Evolutionary conservation across 2,113 vertebrate species (phyloP).

Genomic region (Syngnathus scovelli): DNA sequence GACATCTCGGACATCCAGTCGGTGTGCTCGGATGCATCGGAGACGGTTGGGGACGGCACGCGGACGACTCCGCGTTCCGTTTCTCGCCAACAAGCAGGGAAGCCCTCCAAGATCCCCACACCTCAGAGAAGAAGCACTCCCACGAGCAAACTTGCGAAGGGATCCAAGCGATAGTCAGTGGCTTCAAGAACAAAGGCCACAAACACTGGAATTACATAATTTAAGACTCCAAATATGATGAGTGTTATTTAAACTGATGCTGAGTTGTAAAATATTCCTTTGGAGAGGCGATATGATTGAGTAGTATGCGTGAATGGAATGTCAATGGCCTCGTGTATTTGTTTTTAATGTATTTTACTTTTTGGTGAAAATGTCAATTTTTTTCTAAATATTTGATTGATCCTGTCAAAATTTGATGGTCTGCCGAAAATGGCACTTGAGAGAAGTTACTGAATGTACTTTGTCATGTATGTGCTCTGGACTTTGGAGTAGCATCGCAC

Average conservation of each 20-base stretch:
- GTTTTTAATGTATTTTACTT: conserved; percentile 84
- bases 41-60: conserved; percentile 77
- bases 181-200: conserved; percentile 35
- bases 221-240: conserved; percentile 75
- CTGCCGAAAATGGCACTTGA: conserved; percentile 39
- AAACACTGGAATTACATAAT: conserved; percentile 64
- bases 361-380: conserved; percentile 84
- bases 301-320: conserved; percentile 87
- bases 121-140: conserved; percentile 83
- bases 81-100: conserved; percentile 78
- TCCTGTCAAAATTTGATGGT: conserved; percentile 68
- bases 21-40: conserved; percentile 86
- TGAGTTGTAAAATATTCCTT: conserved; percentile 95
- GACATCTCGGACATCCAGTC: conserved; percentile 99
- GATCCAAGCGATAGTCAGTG: conserved; percentile 88
- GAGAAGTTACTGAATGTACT: conserved; percentile 78
- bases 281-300: conserved; percentile 90
- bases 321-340: conserved; percentile 92
- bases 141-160: conserved; percentile 83
- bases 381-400: conserved; percentile 74
- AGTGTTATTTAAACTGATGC: conserved; percentile 84
- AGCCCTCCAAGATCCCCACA: conserved; percentile 94
- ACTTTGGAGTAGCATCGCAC: conserved; percentile 61
- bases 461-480: conserved; percentile 78
- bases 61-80: conserved; percentile 77